Base-by-base conservation (phyloP, 2,113 vertebrate genomes). In the Ammodytes marinus region DNA sequence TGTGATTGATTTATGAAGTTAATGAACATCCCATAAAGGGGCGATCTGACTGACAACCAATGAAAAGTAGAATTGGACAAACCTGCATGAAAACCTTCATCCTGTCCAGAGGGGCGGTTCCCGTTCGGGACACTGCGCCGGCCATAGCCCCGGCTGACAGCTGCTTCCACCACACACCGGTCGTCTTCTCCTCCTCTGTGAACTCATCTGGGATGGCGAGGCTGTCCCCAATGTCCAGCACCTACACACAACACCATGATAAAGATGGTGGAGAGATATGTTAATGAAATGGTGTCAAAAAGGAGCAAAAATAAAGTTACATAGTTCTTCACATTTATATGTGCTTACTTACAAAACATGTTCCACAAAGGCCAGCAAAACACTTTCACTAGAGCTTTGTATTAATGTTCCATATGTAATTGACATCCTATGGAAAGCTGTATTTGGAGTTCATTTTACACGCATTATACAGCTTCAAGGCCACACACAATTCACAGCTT, bases 1-100 rank as follows among this genome's bases (percentile, higher is more conserved):
- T 47, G 7, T 12, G 8, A 74, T 53, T 12, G 8, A 74, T 53
- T 39, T 4, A 60, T 12, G 10, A 13, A 15, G 2, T 27, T 27
- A 27, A 27, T 27, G 7, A 66, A 39, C 8, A 3, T 68, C 39
- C 0, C 4, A 63, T 12, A 63, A 4, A 60, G 27, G 1, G 39
- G 14, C 27, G 27, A 6, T 9, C 1, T 10, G 3, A 68, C n/a
- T 17, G 10, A 47, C 40, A 4, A 49, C 6, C 2, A 4, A 9
- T 47, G 3, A 71, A 57, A 47, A 2, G 17, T 0, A 11, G 4
- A 13, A 17, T 14, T 2, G 58, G 12, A 65, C 86, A 50, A 74
- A 99, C 98, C 97, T 99, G 98, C 98, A 99, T 98, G 95, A 99
- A 98, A 84, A 99, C 97, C 93, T 99, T 99, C 84, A 99, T 96